Conservation (phyloP, 2,113 vertebrate genomes). For the Cichladusa arquata region DNA sequence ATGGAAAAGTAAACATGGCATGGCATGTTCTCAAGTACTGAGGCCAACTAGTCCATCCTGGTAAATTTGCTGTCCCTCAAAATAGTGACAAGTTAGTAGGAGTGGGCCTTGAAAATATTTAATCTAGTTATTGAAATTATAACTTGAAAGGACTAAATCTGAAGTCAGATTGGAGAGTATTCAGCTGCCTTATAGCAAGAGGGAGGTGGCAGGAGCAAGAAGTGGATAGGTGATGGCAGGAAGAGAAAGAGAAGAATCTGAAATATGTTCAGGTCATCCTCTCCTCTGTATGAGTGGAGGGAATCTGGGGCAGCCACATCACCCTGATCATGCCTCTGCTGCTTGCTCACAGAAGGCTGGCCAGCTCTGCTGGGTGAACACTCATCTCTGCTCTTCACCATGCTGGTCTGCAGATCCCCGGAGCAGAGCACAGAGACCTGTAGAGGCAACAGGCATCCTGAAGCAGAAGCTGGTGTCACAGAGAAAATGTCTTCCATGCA, state of each 20-base stretch:
- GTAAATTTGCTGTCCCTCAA: not conserved
- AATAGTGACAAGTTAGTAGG: not conserved
- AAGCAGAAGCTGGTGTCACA: not conserved
- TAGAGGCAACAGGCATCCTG: not conserved
- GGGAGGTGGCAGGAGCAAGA: not conserved
- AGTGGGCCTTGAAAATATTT: not conserved
- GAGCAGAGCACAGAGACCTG: not conserved
- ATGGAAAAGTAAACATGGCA: not conserved
- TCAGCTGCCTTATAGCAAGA: not conserved
- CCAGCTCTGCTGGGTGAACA: not conserved
- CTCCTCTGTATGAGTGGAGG: not conserved
- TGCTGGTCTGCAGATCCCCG: not conserved
- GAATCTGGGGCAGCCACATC: not conserved
- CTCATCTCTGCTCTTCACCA: not conserved
- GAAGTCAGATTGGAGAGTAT: not conserved
- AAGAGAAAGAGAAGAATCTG: not conserved
- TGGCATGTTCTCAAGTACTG: not conserved
- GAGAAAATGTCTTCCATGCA: not conserved
- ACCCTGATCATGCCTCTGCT: not conserved
- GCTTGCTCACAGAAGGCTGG: not conserved
- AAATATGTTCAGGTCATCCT: not conserved
- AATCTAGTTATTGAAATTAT: not conserved
- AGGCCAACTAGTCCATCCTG: not conserved
- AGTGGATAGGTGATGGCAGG: not conserved
- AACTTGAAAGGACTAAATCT: not conserved